Evolutionary conservation across 2,797 vertebrate species (phyloP).

Genomic region (Cirrhinus molitorella): DNA sequence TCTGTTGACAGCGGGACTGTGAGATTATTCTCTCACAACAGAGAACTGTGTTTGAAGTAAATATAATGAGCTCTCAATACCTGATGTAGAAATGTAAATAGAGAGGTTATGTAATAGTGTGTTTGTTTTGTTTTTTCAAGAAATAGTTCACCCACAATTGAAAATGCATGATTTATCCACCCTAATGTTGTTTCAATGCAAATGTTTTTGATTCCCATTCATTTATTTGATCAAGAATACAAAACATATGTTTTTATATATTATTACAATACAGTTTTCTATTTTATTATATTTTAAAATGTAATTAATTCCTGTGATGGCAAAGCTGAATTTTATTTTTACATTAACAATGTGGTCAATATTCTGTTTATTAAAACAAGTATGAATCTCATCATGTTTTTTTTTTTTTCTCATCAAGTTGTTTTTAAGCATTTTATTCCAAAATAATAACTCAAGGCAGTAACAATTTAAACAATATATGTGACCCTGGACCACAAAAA

Average conservation of each 20-base stretch:
- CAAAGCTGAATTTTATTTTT: background rate
- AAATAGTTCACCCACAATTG: background rate
- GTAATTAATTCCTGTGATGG: background rate
- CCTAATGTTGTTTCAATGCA: background rate
- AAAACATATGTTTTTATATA: background rate
- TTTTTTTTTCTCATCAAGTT: no score
- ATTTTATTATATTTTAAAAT: background rate
- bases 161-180: background rate
- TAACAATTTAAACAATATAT: no score
- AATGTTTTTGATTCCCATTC: background rate
- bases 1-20: background rate
- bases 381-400: no score
- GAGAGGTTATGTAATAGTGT: constrained; percentile 19
- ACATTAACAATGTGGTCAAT: no score
- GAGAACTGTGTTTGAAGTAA: constrained; percentile 7
- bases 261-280: background rate
- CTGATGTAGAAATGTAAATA: constrained; percentile 5
- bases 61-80: constrained; percentile 16
- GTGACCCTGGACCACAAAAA: no score
- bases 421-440: no score
- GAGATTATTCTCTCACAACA: background rate
- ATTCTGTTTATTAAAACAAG: no score
- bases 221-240: background rate
- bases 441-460: no score
- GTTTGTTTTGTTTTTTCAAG: background rate